Base-by-base conservation (phyloP, 2,113 vertebrate genomes). In the Ophiodon elongatus region DNA sequence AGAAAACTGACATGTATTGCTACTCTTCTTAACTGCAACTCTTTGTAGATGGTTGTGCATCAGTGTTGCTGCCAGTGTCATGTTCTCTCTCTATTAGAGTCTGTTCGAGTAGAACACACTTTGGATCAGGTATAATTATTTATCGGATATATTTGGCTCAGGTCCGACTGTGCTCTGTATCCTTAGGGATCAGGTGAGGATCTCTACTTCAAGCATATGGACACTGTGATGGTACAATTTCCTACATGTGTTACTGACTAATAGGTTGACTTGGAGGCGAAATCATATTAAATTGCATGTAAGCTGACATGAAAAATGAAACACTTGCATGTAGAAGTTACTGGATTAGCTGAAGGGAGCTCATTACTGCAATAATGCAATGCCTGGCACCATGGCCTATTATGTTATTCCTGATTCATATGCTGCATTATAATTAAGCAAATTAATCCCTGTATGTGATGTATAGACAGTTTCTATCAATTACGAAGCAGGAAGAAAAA, bases 81-180 rank as follows among this genome's bases (percentile, higher is more conserved):
- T 39, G 62, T 39, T 29, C 63, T 29, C 11, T 62, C 37, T 50
- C 11, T 50, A 3, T 81, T 29, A 45, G 2, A 13, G 27, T 80
- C 43, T 69, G 17, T 75, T 52, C 8, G 1, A 31, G 50, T n/a
- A 39, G 17, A 23, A 31, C 14, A 19, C 57, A 27, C 37, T 71
- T 71, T 71, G 57, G 47, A 54, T 76, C 43, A 4, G 33, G 6
- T 64, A 13, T 70, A 33, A 75, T 69, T 75, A 15, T 41, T 45
- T 43, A 14, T 41, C 2, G 0, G n/a, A 54, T 65, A 14, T 52
- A 8, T 52, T 52, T 43, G n/a, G 19, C 31, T 72, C 19, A n/a
- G 17, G 67, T 79, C 60, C 43, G 60, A 57, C 69, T n/a, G 56
- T 47, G 21, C 6, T 33, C 4, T 1, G 6, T n/a, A 21, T 50